Conservation (phyloP, 2,113 vertebrate species). For the Chionodraco myersi region DNA sequence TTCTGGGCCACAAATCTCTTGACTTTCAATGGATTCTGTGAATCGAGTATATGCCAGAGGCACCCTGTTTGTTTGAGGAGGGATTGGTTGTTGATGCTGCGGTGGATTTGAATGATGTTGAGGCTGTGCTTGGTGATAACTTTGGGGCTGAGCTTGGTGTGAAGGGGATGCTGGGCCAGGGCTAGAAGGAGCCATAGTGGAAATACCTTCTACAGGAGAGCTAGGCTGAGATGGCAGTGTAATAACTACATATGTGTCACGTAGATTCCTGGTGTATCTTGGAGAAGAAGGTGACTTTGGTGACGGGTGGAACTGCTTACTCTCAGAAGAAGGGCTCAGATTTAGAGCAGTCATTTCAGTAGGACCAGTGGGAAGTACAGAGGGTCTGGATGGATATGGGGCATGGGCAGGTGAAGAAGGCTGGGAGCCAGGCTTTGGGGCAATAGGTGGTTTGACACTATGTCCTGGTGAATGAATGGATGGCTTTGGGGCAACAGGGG, state of each 20-base stretch:
- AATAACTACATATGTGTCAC: constrained; percentile 97
- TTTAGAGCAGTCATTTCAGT: constrained; percentile 87
- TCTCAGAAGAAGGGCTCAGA: constrained; percentile 89
- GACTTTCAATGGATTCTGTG: constrained; percentile 85
- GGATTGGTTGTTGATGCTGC: constrained; percentile 62
- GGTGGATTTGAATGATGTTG: constrained; percentile 69
- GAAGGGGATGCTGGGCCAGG: constrained; percentile 83
- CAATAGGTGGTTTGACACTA: constrained; percentile 90
- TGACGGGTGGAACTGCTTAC: constrained; percentile 84
- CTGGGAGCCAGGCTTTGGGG: constrained; percentile 90
- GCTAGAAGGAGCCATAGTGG: constrained; percentile 86
- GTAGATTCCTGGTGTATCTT: constrained; percentile 89
- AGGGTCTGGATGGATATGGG: constrained; percentile 81
- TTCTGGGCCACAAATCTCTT: constrained; percentile 84
- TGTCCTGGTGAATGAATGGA: constrained; percentile 87
- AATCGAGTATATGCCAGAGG: constrained; percentile 87
- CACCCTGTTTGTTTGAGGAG: constrained; percentile 80
- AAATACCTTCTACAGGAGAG: constrained; percentile 91
- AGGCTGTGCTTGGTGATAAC: constrained; percentile 65
- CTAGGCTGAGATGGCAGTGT: constrained; percentile 97
- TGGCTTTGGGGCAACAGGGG: constrained; percentile 96
- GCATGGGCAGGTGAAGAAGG: constrained; percentile 83
- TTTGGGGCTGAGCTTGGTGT: constrained; percentile 76
- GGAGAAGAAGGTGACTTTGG: constrained; percentile 92
- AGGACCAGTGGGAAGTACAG: constrained; percentile 79